Evolutionary conservation across 2,888 invertebrate species (phyloP), one percentile per base, ranked within the genome.

Genomic region (Apodemia zela): DNA sequence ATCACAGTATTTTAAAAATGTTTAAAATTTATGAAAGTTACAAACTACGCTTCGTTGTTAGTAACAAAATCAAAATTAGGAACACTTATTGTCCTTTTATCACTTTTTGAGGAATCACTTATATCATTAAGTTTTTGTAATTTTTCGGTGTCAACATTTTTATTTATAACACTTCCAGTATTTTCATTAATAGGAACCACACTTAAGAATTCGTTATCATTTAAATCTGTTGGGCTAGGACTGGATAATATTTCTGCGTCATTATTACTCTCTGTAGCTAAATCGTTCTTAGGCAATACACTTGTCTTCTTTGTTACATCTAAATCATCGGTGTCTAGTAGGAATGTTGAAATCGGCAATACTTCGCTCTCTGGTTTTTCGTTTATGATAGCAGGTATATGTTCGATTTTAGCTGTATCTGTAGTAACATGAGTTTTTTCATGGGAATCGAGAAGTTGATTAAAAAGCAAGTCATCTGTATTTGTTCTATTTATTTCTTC

Each of bases 41-140:
- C 67, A 64, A 69, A 77, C 81, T 86, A 87, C 79, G 85, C 85
- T 79, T 82, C 81, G 77, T 86, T 84, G 73, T 79, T 80, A 71
- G 74, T 76, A 73, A 83, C 75, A 72, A 83, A 78, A 75, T 85
- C 80, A 69, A 81, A 80, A 77, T 83, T 84, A 73, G 75, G 82
- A 73, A 78, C 73, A 72, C 85, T 83, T 80, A 87, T 76, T 85
- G 86, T 87, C 81, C 88, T 87, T 76, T 81, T 85, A 73, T 85
- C 88, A 85, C 85, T 89, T 85, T 89, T 88, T 78, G 82, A 82
- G 62, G 84, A 85, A 83, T 88, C 87, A 85, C 87, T 89, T 72
- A 90, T 89, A 72, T 83, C 83, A 75, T 90, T 91, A 66, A 87
- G 72, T 70, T 82, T 81, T 77, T 82, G 78, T 72, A 79, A 79